A percentile compares a stretch with the other conserved stretches of the same genome.
Conservation (phyloP, 2,888 invertebrate species). For the Lobophora halterata region DNA sequence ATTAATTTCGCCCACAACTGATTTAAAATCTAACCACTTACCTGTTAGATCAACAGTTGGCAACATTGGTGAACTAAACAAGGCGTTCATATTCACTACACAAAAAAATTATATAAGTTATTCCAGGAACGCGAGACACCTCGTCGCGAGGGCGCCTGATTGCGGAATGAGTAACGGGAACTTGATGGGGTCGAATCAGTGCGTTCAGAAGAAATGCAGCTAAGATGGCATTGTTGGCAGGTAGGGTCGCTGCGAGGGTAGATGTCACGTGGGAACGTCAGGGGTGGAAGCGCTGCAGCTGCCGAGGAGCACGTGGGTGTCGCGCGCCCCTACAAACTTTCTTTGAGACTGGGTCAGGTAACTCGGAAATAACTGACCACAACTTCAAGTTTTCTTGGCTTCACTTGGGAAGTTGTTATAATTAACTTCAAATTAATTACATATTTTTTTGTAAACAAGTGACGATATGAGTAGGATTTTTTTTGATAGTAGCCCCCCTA, state of each 20-base stretch:
- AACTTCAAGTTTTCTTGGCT: too few relatives aligned
- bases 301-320: conserved; percentile 3
- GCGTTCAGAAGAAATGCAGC: conserved; percentile 43
- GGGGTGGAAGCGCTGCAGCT: conserved; percentile 13
- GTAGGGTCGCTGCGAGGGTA: neutral
- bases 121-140: conserved; percentile 12
- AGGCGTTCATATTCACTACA: conserved; percentile 37
- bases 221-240: conserved; percentile 37
- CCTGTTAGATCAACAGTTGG: conserved; percentile 37
- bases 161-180: conserved; percentile 51
- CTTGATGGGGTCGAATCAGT: conserved; percentile 55
- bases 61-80: conserved; percentile 37
- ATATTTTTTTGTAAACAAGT: too few relatives aligned
- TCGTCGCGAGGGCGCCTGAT: conserved; percentile 29
- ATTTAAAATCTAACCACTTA: conserved; percentile 25
- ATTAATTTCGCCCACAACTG: neutral
- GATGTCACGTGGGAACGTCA: conserved; percentile 17
- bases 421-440: too few relatives aligned
- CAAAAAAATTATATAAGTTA: conserved; percentile 2
- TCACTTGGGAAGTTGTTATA: too few relatives aligned
- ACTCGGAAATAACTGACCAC: too few relatives aligned
- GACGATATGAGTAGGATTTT: too few relatives aligned
- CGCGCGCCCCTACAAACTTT: conserved; percentile 8
- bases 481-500: too few relatives aligned
- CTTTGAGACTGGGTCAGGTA: too few relatives aligned